phyloP scores from a whole-genome alignment of 2,888 invertebrate genomes.

The Acrobasis consociella region DNA sequence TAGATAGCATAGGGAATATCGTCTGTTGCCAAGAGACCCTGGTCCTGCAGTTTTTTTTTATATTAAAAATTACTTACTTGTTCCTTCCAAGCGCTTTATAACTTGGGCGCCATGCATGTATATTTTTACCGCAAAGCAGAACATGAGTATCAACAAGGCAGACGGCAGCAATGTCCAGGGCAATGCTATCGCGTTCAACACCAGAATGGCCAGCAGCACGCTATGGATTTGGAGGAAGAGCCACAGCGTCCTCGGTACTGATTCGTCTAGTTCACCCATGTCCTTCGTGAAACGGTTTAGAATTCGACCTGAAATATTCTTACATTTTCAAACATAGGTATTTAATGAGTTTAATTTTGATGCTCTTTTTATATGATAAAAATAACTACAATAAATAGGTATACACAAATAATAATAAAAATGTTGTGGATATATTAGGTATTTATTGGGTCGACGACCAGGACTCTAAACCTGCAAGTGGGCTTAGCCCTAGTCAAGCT shows the following conservation, averaged over 20 bases:
- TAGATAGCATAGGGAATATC: no score
- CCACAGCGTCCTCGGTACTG: conserved; percentile 86
- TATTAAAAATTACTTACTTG: conserved; percentile 57
- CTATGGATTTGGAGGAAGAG: conserved; percentile 84
- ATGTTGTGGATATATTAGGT: background rate
- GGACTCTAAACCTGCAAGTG: background rate
- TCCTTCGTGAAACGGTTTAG: conserved; percentile 92
- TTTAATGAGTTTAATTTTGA: no score
- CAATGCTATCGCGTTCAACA: conserved; percentile 84
- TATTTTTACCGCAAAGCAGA: conserved; percentile 82
- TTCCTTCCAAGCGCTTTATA: conserved; percentile 85
- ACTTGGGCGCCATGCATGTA: conserved; percentile 87
- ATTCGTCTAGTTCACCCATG: conserved; percentile 90
- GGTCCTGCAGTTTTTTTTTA: no score
- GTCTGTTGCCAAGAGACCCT: no score
- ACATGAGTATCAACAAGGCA: conserved; percentile 79
- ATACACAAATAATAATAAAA: no score
- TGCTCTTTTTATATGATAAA: no score
- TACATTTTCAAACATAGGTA: background rate
- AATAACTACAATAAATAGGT: background rate
- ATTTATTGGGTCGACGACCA: background rate
- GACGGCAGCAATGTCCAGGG: conserved; percentile 84
- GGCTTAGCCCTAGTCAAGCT: no score
- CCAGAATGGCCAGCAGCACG: conserved; percentile 79
- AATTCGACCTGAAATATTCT: conserved; percentile 83